These are phyloP conservation scores for Ptilonorhynchus violaceus DNA, from an alignment of 2,113 vertebrate genomes.

Conservation along the genomic window DNA sequence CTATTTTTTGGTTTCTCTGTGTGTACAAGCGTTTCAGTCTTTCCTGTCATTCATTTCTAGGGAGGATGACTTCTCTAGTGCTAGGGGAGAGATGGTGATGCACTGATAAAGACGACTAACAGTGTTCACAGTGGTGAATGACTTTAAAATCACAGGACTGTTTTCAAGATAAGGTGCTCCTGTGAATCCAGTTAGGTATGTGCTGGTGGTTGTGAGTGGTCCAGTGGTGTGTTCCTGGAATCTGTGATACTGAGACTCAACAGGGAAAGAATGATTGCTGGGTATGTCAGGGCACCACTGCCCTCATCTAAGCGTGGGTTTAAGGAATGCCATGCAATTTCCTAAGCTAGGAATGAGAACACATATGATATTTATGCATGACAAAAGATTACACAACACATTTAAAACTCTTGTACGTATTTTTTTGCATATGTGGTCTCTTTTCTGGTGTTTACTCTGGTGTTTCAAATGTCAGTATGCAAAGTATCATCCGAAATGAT, in stretches of 20 bases:
- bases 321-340: neutral
- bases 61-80: neutral
- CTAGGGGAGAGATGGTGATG: neutral
- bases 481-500: neutral
- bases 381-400: neutral
- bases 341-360: neutral
- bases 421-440: neutral
- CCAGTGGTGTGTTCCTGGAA: neutral
- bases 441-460: neutral
- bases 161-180: neutral
- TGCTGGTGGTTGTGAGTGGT: neutral
- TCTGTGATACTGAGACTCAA: neutral
- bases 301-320: too few relatives aligned
- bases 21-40: neutral
- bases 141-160: neutral
- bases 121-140: neutral
- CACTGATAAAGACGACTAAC: neutral
- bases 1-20: neutral
- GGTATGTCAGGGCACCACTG: accelerated
- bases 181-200: neutral
- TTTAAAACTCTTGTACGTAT: neutral
- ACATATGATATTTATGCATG: neutral
- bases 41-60: neutral
- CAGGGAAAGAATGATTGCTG: neutral
- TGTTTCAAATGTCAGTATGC: neutral